Evolutionary conservation across 2,113 vertebrate genomes (phyloP).

Genomic region (Myotis yumanensis): DNA sequence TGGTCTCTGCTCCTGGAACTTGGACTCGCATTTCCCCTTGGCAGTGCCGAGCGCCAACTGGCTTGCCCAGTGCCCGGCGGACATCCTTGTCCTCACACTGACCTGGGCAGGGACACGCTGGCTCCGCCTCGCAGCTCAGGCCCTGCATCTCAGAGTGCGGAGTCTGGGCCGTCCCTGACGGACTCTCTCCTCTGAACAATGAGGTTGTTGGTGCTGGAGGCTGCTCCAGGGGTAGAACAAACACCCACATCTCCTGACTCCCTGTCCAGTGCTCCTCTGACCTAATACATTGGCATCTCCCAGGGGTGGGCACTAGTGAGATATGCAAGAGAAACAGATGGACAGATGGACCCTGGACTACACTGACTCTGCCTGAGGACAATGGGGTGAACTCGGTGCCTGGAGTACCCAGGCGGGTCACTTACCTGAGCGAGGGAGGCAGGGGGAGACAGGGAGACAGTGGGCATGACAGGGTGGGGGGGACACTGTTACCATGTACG

Average conservation of each 20-base stretch:
- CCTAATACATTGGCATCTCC: neutral
- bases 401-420: neutral
- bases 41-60: neutral
- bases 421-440: accelerated
- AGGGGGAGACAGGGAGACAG: accelerated
- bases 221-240: neutral
- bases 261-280: neutral
- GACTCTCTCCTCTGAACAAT: neutral
- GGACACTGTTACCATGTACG: accelerated
- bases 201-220: neutral
- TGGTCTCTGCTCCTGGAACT: neutral
- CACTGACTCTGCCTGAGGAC: neutral
- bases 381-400: neutral
- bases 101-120: neutral
- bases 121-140: too few relatives aligned
- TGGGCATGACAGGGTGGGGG: accelerated
- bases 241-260: neutral
- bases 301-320: neutral
- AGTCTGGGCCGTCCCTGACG: neutral
- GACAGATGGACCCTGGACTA: neutral
- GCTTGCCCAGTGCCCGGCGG: neutral
- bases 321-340: neutral
- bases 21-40: neutral
- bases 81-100: neutral
- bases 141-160: neutral